A percentile compares a stretch with the other conserved stretches of the same genome.
These are phyloP conservation scores for Polymixis flavicincta DNA, from an alignment of 2,888 invertebrate genomes.

Conservation along the genomic window DNA sequence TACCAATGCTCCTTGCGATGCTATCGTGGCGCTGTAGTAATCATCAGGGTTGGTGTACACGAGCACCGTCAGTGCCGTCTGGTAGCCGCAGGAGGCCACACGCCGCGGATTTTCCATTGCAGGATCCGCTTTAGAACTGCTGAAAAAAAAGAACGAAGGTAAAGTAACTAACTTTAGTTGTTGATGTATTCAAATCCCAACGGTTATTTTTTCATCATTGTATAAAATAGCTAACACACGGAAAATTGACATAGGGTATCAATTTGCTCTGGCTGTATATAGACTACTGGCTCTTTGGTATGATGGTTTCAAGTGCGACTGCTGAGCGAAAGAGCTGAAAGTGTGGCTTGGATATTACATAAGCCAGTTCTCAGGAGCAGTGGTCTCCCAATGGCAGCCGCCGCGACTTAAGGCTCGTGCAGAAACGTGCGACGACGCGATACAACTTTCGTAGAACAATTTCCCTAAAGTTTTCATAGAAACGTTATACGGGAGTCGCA, in stretches of 20 bases:
- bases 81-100: constrained; percentile 93
- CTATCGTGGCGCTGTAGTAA: constrained; percentile 91
- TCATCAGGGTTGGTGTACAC: constrained; percentile 90
- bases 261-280: background rate
- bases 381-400: too few relatives aligned
- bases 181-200: background rate
- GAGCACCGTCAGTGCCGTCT: constrained; percentile 92
- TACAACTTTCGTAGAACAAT: too few relatives aligned
- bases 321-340: background rate
- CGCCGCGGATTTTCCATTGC: constrained; percentile 87
- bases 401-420: too few relatives aligned
- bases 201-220: background rate
- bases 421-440: too few relatives aligned
- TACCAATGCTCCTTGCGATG: constrained; percentile 92
- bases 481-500: too few relatives aligned
- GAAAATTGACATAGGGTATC: background rate
- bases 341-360: background rate
- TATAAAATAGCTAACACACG: background rate
- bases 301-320: too few relatives aligned
- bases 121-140: constrained; percentile 58
- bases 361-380: background rate
- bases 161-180: background rate
- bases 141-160: background rate
- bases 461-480: too few relatives aligned
- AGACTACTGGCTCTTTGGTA: background rate